phyloP scores from a whole-genome alignment of 2,888 invertebrate species.

The Anoncus sp. region DNA sequence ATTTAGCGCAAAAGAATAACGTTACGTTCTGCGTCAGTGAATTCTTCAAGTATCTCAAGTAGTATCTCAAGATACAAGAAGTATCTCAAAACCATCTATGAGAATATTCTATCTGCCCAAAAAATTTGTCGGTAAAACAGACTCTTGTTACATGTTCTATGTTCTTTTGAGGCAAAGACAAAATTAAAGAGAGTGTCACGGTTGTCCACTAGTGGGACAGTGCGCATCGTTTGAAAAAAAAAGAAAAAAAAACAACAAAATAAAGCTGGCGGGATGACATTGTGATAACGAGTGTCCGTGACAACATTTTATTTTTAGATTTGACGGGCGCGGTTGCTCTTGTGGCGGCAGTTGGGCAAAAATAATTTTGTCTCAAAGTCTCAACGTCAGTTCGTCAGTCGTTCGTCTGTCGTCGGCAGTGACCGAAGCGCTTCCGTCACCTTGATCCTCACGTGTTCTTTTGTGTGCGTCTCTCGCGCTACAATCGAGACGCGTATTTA shows the following conservation, averaged over 20 bases:
- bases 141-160: background rate
- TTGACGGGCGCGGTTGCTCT: constrained; percentile 55
- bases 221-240: background rate
- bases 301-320: constrained; percentile 51
- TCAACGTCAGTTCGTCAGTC: constrained; percentile 39
- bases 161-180: background rate
- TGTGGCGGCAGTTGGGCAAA: constrained; percentile 46
- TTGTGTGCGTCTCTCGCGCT: constrained; percentile 3
- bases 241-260: constrained; percentile 3
- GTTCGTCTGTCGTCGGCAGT: background rate
- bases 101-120: too few species aligned
- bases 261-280: constrained; percentile 13
- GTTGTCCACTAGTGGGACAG: background rate
- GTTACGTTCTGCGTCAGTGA: too few species aligned
- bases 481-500: constrained; percentile 8
- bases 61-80: too few species aligned
- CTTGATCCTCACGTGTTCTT: constrained; percentile 48
- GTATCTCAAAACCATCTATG: too few species aligned
- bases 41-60: too few species aligned
- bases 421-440: constrained; percentile 60
- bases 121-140: too few species aligned
- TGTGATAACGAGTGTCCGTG: constrained; percentile 23
- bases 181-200: background rate
- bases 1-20: too few species aligned
- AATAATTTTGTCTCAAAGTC: constrained; percentile 36